Conservation (phyloP, 2,113 vertebrate species). For the Willisornis vidua region DNA sequence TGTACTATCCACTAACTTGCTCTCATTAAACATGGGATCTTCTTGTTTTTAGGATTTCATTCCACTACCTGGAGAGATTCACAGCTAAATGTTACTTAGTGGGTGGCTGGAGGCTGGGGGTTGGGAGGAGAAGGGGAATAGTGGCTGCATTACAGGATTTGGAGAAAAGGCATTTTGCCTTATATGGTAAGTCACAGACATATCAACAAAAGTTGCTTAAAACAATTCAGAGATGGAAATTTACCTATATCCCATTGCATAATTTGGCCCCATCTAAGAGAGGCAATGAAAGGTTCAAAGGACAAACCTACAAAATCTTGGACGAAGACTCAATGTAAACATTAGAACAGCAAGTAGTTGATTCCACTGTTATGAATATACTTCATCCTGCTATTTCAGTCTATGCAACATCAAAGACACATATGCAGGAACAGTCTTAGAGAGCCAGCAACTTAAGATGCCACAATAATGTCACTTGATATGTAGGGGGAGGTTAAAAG, state of each 20-base stretch:
- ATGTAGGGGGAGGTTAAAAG: conserved; percentile 65
- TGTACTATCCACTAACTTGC: neutral
- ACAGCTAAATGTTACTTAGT: neutral
- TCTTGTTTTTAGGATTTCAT: neutral
- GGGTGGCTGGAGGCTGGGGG: neutral
- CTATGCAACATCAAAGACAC: neutral
- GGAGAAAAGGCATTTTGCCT: neutral
- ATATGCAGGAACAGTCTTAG: conserved; percentile 32
- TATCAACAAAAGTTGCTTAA: neutral
- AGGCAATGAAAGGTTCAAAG: neutral
- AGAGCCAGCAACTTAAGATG: conserved; percentile 46
- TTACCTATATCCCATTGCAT: neutral
- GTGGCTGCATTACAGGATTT: neutral
- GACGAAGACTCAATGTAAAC: neutral
- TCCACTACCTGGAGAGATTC: neutral
- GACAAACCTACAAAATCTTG: neutral
- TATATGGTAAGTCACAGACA: neutral
- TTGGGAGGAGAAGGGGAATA: neutral
- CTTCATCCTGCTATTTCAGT: neutral
- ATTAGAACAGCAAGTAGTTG: neutral
- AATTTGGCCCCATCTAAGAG: neutral
- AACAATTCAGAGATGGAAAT: neutral
- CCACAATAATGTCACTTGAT: conserved; percentile 71
- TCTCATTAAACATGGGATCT: neutral
- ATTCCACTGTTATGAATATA: neutral